A percentile compares a stretch with the other conserved stretches of the same genome.
These are phyloP conservation scores for Oxytorus armatus DNA, from an alignment of 2,888 invertebrate species.

Conservation along the genomic window DNA sequence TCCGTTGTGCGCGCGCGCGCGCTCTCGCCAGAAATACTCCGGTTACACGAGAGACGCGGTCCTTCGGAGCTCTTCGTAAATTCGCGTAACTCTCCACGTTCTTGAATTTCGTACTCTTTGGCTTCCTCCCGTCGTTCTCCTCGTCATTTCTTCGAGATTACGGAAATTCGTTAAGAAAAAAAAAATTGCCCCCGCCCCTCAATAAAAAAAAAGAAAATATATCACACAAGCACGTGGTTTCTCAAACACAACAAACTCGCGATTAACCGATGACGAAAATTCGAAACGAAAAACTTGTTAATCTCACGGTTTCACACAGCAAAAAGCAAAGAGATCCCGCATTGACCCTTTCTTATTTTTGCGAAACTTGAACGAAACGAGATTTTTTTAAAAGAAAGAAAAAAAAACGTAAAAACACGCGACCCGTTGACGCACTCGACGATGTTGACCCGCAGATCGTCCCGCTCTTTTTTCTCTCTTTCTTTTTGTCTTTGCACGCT, in stretches of 20 bases:
- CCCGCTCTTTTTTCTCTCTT: not conserved
- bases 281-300: constrained; percentile 29
- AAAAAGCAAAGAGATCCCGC: not conserved
- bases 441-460: constrained; percentile 34
- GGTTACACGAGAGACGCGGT: not conserved
- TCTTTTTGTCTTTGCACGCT: not conserved
- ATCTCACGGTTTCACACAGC: constrained; percentile 14
- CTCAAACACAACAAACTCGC: constrained; percentile 36
- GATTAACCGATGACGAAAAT: constrained; percentile 17
- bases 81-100: constrained; percentile 21
- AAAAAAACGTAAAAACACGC: constrained; percentile 39
- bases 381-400: not conserved
- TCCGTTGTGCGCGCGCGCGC: not conserved
- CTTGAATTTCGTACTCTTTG: constrained; percentile 17
- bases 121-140: not conserved
- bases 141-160: constrained; percentile 34
- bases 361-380: constrained; percentile 23
- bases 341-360: no score
- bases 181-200: constrained; percentile 1
- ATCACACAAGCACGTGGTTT: constrained; percentile 30
- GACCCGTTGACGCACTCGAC: constrained; percentile 42
- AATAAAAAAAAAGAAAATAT: not conserved
- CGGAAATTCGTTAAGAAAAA: constrained; percentile 15
- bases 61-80: constrained; percentile 37
- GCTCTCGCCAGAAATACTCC: no score